Evolutionary conservation across 2,888 invertebrate species (phyloP), one percentile per base, ranked within the genome.

Genomic region (Tyria jacobaeae): DNA sequence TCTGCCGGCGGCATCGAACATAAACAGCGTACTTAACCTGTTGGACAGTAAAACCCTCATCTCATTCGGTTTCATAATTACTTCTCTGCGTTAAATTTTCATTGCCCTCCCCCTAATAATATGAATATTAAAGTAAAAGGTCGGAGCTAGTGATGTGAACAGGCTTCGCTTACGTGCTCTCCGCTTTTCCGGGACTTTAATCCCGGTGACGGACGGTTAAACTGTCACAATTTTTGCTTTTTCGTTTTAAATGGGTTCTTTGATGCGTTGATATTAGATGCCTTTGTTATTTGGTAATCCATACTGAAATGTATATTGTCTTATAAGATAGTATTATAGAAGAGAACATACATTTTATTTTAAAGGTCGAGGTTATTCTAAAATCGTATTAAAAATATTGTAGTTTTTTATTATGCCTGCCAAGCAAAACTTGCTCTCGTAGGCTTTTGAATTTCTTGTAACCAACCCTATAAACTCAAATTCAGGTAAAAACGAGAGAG

Each of bases 101-200:
- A 76, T 76, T 76, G 77, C 73, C 69, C 70, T 58, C 76, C 64
- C 63, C 64, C 68, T 72, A 77, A 77, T 77, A 77, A 73, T 77
- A 77, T 77, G 77, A 77, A 77, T 77, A 77, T 75, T 77, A 75
- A 75, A 75, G 77, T 69, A 70, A 71, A 77, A 71, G 77, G 71
- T 71, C 64, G 62, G 67, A 71, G 67, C 75, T 75, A 77, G 77
- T 77, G 75, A 70, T 75, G 76, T 65, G 74, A 51, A 70, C 64
- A 57, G 64, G 61, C 62, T 71, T 60, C 48, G 65, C 66, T 27
- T 75, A 74, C 69, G 69, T 57, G 61, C 69, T 71, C 62, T 54
- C 65, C 66, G 75, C 76, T 75, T 75, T 77, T 75, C 75, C 72
- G 78, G 75, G 73, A 75, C 63, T 71, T 66, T 75, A 71, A 75